Percentiles rank a stretch among this genome's conserved stretches.
These are phyloP conservation scores for Ptilodon capucinus DNA, from an alignment of 2,888 invertebrate genomes.

Conservation along the genomic window DNA sequence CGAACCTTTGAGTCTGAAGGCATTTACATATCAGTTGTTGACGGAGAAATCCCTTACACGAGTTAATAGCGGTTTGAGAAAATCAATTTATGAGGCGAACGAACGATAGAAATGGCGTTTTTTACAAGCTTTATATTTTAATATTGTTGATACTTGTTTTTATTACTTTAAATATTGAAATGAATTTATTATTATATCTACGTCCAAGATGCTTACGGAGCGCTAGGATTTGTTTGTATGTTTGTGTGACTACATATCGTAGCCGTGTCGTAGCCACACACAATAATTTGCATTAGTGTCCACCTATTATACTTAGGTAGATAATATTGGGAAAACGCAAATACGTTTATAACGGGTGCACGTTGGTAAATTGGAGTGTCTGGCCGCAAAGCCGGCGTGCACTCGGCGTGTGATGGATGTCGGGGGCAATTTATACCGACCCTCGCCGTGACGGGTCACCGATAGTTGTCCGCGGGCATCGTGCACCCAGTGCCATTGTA, in stretches of 20 bases:
- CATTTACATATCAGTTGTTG: slow-evolving; percentile 80
- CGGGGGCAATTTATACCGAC: slow-evolving; percentile 40
- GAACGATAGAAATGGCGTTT: too few relatives aligned
- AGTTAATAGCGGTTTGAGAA: slow-evolving; percentile 57
- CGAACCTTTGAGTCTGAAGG: slow-evolving; percentile 66
- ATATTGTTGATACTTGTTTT: too few relatives aligned
- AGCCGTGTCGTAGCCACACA: background rate
- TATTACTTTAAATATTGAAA: too few relatives aligned
- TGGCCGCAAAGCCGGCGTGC: slow-evolving; percentile 22
- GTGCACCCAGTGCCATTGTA: background rate
- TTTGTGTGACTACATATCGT: too few relatives aligned
- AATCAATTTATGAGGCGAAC: slow-evolving; percentile 34
- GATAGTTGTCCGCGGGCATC: slow-evolving; percentile 1
- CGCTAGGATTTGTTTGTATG: too few relatives aligned
- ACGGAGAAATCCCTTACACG: slow-evolving; percentile 67
- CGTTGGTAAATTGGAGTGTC: slow-evolving; percentile 24
- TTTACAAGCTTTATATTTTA: too few relatives aligned
- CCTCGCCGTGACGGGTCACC: slow-evolving; percentile 10
- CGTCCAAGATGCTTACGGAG: too few relatives aligned
- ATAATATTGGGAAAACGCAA: background rate
- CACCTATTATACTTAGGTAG: too few relatives aligned
- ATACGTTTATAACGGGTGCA: background rate
- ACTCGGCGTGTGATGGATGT: slow-evolving; percentile 45
- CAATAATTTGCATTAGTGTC: too few relatives aligned
- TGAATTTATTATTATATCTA: too few relatives aligned